phyloP scores from a whole-genome alignment of 2,113 vertebrate species.

The Oreochromis spilurus region DNA sequence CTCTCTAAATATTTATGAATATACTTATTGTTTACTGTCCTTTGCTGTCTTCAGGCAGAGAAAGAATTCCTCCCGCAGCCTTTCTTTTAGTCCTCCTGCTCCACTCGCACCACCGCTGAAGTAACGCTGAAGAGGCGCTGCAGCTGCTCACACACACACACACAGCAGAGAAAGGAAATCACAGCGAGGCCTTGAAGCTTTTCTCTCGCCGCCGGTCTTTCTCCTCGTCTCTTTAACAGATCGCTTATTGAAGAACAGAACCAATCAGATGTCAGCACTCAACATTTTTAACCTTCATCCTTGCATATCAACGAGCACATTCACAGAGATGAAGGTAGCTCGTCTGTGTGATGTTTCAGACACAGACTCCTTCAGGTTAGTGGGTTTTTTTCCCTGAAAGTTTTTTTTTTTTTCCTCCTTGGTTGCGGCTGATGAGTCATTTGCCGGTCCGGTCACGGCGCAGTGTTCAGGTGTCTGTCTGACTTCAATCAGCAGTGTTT shows the following conservation, averaged over 20 bases:
- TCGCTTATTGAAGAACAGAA: neutral
- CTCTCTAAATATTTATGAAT: neutral
- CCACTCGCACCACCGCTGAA: neutral
- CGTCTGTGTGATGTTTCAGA: neutral
- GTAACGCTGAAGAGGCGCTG: neutral
- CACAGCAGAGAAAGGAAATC: neutral
- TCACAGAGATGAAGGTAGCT: neutral
- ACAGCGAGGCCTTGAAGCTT: neutral
- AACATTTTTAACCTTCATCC: constrained; percentile 11
- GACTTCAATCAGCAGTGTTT: neutral
- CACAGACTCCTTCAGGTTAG: neutral
- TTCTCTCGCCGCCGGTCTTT: neutral
- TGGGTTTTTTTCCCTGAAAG: neutral
- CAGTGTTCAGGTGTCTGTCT: neutral
- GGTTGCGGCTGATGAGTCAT: constrained; percentile 1
- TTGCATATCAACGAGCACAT: neutral
- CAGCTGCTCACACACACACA: neutral
- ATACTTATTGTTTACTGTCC: neutral
- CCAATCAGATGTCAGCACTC: neutral
- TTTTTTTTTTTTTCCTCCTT: neutral
- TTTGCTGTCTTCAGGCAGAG: neutral
- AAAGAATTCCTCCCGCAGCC: neutral
- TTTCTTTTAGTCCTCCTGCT: neutral
- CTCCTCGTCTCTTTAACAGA: neutral
- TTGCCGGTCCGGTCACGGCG: neutral